Percentiles rank a stretch among this genome's conserved stretches.
phyloP scores from a whole-genome alignment of 2,797 vertebrate species.

The Amniataba percoides region DNA sequence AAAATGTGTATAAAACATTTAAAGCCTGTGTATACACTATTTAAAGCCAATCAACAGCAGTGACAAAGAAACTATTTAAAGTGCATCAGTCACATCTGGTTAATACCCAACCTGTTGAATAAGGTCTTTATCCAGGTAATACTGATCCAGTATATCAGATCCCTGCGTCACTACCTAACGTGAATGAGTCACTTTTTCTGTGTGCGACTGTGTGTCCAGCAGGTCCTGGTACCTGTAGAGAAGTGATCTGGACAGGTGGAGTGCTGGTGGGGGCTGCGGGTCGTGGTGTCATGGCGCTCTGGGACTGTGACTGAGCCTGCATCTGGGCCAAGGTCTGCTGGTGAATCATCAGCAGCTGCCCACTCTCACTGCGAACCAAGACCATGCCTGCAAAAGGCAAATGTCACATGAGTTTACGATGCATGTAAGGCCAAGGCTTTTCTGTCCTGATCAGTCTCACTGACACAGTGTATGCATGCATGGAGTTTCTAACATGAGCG shows the following conservation, averaged over 20 bases:
- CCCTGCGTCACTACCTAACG: not conserved
- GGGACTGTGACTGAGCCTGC: conserved; percentile 94
- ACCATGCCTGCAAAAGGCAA: conserved; percentile 90
- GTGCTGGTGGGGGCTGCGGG: conserved; percentile 92
- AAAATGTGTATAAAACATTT: not conserved
- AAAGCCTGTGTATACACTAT: not conserved
- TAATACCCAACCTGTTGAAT: not conserved
- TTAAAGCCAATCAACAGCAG: too few species aligned
- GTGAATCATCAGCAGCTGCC: conserved; percentile 95
- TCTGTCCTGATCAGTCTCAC: not conserved
- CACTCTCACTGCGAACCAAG: conserved; percentile 94
- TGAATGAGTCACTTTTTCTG: conserved; percentile 19
- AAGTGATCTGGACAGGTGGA: conserved; percentile 91
- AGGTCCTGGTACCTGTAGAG: conserved; percentile 87
- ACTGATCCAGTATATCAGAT: not conserved
- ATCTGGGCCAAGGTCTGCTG: conserved; percentile 96
- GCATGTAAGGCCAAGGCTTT: conserved; percentile 15
- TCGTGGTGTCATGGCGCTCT: conserved; percentile 92
- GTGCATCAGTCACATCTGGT: not conserved
- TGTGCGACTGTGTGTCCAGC: not conserved
- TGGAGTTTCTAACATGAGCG: not conserved
- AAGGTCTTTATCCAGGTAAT: not conserved
- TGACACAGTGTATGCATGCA: not conserved
- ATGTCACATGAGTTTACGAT: conserved; percentile 12
- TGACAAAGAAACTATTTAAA: not conserved